phyloP scores from a whole-genome alignment of 2,113 vertebrate genomes.

The Siniperca knerii region DNA sequence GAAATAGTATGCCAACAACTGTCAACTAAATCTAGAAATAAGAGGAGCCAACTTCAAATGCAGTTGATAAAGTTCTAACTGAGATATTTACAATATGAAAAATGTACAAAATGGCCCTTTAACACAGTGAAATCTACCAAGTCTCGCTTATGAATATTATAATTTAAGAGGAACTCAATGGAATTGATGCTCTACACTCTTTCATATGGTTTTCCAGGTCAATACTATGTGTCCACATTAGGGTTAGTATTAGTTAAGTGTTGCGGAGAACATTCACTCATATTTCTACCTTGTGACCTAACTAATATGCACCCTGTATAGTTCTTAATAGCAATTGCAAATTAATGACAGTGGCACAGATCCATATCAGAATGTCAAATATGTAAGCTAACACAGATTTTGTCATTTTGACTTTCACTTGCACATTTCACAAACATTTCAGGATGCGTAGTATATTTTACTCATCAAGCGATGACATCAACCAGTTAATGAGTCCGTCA shows the following conservation, averaged over 20 bases:
- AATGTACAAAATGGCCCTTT: constrained; percentile 81
- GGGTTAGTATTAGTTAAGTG: constrained; percentile 65
- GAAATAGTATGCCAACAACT: constrained; percentile 76
- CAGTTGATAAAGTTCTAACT: constrained; percentile 68
- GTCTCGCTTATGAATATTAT: constrained; percentile 52
- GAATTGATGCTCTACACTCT: constrained; percentile 45
- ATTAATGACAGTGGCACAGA: constrained; percentile 52
- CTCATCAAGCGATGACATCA: constrained; percentile 66
- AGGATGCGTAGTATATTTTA: constrained; percentile 66
- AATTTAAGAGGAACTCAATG: constrained; percentile 52
- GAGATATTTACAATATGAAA: constrained; percentile 83
- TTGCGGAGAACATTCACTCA: constrained; percentile 53
- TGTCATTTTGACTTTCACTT: constrained; percentile 72
- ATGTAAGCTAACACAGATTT: constrained; percentile 75
- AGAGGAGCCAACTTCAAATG: constrained; percentile 74
- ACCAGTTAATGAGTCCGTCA: constrained; percentile 69
- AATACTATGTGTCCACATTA: constrained; percentile 45
- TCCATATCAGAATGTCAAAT: constrained; percentile 67
- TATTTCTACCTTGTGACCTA: constrained; percentile 67
- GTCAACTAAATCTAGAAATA: constrained; percentile 81
- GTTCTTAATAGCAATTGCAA: constrained; percentile 60
- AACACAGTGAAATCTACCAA: constrained; percentile 75
- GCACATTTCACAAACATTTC: constrained; percentile 80
- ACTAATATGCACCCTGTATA: constrained; percentile 77
- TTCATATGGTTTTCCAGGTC: constrained; percentile 45